These are phyloP conservation scores for Hirundichthys speculiger DNA, from an alignment of 2,113 vertebrate genomes.

Conservation along the genomic window DNA sequence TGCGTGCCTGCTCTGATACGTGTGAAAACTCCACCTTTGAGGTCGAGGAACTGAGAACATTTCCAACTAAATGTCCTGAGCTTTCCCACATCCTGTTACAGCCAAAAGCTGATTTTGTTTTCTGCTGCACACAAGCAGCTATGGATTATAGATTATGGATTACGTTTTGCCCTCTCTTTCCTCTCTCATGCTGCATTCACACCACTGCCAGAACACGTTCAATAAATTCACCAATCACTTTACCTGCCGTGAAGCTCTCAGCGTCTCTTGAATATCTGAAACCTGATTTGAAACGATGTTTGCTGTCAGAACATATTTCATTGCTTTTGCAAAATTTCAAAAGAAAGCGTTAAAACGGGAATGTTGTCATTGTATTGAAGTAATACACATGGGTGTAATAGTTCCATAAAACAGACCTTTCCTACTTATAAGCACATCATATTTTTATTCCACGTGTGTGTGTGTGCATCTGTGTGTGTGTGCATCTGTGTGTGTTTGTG, in stretches of 20 bases:
- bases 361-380: too few species aligned
- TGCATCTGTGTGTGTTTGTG: too few species aligned
- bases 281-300: background rate
- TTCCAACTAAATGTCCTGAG: too few species aligned
- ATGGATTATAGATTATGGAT: constrained; percentile 71
- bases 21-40: too few species aligned
- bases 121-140: constrained; percentile 29
- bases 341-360: too few species aligned
- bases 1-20: too few species aligned
- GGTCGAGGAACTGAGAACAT: too few species aligned
- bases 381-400: too few species aligned
- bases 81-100: background rate
- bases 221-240: constrained; percentile 27
- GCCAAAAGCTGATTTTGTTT: constrained; percentile 36
- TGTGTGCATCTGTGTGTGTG: background rate
- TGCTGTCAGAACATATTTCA: too few species aligned
- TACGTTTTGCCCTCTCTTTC: constrained; percentile 29
- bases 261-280: background rate
- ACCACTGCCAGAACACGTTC: constrained; percentile 25
- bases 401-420: too few species aligned
- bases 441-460: background rate
- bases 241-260: background rate
- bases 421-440: too few species aligned
- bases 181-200: constrained; percentile 19
- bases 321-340: too few species aligned